Evolutionary conservation across 2,888 invertebrate species (phyloP).

Genomic region (Iphiclides podalirius): DNA sequence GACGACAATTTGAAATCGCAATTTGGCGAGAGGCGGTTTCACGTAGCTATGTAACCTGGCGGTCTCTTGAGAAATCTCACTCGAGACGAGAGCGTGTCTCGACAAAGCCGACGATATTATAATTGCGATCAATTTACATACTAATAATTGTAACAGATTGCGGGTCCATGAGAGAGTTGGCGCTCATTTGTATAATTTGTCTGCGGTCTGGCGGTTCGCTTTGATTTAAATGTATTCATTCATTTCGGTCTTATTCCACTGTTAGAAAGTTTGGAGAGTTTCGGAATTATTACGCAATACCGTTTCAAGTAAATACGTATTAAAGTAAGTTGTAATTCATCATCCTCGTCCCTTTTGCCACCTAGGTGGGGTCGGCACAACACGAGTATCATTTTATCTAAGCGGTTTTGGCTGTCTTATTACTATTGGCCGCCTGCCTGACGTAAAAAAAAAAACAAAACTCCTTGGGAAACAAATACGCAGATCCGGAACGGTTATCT

Average conservation of each 20-base stretch:
- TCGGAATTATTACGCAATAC: too few relatives aligned
- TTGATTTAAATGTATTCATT: conserved; percentile 32
- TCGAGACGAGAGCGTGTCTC: conserved; percentile 5
- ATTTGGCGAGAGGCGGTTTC: neutral
- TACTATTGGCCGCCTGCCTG: too few relatives aligned
- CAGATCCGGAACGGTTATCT: too few relatives aligned
- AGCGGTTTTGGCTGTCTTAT: too few relatives aligned
- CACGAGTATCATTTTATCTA: too few relatives aligned
- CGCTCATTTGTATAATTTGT: conserved; percentile 61
- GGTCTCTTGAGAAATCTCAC: conserved; percentile 16
- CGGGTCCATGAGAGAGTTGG: conserved; percentile 39
- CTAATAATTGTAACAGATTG: conserved; percentile 72
- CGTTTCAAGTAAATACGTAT: too few relatives aligned
- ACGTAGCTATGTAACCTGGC: neutral
- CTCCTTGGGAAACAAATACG: too few relatives aligned
- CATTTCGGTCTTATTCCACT: conserved; percentile 22
- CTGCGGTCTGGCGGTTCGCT: conserved; percentile 36
- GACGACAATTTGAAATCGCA: neutral
- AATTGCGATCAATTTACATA: conserved; percentile 63
- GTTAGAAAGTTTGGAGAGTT: conserved; percentile 4
- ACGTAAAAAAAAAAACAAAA: too few relatives aligned
- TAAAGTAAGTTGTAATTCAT: too few relatives aligned
- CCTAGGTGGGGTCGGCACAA: too few relatives aligned
- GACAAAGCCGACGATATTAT: conserved; percentile 36
- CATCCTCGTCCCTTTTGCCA: too few relatives aligned